Conservation (phyloP, 2,797 vertebrate genomes). For the Mus caroli region DNA sequence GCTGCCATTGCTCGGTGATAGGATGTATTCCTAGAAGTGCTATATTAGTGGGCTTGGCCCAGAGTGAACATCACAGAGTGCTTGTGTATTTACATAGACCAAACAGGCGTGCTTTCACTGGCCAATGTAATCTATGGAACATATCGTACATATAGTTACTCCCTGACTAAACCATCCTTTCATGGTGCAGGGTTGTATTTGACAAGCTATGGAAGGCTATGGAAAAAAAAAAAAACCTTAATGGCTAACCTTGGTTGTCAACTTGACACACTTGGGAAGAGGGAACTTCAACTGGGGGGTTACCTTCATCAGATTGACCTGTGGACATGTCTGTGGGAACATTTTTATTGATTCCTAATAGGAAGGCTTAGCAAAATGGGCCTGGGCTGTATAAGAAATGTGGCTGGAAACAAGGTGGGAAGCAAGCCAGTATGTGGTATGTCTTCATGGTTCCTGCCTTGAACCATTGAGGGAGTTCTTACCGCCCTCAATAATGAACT, state of each 20-base stretch:
- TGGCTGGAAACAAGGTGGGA: not conserved
- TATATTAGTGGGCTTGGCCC: not conserved
- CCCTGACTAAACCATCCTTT: not conserved
- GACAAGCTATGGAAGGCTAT: not conserved
- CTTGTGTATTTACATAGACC: not conserved
- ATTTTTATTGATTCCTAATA: not conserved
- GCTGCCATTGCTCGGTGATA: not conserved
- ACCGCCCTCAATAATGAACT: not conserved
- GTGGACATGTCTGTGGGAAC: not conserved
- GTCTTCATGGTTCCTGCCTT: not conserved
- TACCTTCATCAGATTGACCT: not conserved
- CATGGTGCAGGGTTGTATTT: not conserved
- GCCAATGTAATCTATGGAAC: not conserved
- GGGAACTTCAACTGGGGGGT: not conserved
- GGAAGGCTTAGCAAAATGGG: not conserved
- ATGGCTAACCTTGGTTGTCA: not conserved
- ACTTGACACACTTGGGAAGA: not conserved
- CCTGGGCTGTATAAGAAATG: not conserved
- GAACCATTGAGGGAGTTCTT: not conserved
- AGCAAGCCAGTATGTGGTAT: not conserved
- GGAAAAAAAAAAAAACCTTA: not conserved
- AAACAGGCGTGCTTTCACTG: no score
- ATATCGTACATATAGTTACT: rapidly evolving
- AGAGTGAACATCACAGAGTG: not conserved
- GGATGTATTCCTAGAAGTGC: not conserved